These are phyloP conservation scores for Uloborus diversus DNA, from an alignment of 1,140 invertebrate species.

Conservation along the genomic window DNA sequence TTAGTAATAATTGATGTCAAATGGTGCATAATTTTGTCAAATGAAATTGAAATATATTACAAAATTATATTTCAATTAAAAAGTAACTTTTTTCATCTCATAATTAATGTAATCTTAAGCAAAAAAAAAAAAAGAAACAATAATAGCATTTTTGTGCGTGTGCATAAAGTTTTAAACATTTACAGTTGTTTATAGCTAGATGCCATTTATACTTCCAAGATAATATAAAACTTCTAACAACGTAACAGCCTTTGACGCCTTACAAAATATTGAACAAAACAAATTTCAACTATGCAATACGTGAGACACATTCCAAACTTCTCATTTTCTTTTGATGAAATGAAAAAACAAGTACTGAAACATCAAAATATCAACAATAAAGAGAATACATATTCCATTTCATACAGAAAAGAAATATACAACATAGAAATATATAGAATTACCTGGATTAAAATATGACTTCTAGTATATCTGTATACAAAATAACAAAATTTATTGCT, in stretches of 20 bases:
- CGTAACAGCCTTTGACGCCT: neutral
- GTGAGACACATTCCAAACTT: no score
- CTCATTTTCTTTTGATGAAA: no score
- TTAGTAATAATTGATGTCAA: no score
- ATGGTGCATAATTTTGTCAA: no score
- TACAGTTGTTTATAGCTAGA: neutral
- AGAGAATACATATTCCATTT: neutral
- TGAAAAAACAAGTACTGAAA: no score
- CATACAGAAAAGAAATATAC: neutral
- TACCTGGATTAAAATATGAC: conserved; percentile 8
- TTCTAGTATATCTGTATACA: neutral
- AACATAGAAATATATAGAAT: neutral
- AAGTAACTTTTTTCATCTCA: neutral
- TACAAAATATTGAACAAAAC: neutral
- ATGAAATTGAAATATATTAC: no score
- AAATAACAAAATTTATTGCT: no score
- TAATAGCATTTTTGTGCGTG: no score
- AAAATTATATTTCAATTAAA: no score
- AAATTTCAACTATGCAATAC: neutral
- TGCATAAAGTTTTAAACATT: neutral
- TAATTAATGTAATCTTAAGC: neutral
- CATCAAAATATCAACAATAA: neutral
- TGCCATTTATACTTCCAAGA: neutral
- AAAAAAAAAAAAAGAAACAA: neutral
- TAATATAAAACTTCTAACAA: conserved; percentile 4